Evolutionary conservation across 2,113 vertebrate species (phyloP), one percentile per base, ranked within the genome.

Genomic region (Otocyon megalotis): DNA sequence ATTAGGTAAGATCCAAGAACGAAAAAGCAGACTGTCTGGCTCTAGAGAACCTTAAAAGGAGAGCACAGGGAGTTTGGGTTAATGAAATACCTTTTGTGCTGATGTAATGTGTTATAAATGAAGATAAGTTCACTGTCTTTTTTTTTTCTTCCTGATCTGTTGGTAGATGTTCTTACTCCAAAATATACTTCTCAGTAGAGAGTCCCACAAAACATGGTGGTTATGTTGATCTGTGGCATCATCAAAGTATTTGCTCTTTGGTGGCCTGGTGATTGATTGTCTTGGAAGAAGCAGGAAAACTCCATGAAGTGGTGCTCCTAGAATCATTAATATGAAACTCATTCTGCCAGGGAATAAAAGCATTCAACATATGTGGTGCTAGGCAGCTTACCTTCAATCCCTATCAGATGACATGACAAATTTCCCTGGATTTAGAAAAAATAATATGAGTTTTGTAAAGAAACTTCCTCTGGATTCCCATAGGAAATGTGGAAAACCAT

Each of bases 401-500:
- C 76, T 85, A 84, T 96, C 79, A 88, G n/a, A 8, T 88, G 26
- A 79, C 30, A 89, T 89, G 60, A 2, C 88, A 77, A 96, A 97
- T 88, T 72, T 76, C 63, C 3, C 3, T 90, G 24, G 86, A 82
- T 88, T 65, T 83, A 65, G 65, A 9, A 20, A 89, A 96, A 93
- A 89, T 54, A 88, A 20, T 93, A 1, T 16, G 30, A 93, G 16
- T 91, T 96, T 80, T 94, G 8, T 84, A n/a, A 81, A 91, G 85
- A 62, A 65, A 35, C 48, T 94, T 67, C 88, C 93, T 96, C 24
- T 82, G 53, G 84, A 77, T 96, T 96, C n/a, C 91, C 95, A 69
- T 15, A 97, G 81, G 95, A 93, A 80, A 82, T 69, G 67, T n/a
- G 58, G 77, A 83, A 97, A 97, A 93, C 76, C 32, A 60, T 48